These are phyloP conservation scores for Palythoa grandis DNA, from an alignment of 92 coral and sea anemone species.

Conservation along the genomic window DNA sequence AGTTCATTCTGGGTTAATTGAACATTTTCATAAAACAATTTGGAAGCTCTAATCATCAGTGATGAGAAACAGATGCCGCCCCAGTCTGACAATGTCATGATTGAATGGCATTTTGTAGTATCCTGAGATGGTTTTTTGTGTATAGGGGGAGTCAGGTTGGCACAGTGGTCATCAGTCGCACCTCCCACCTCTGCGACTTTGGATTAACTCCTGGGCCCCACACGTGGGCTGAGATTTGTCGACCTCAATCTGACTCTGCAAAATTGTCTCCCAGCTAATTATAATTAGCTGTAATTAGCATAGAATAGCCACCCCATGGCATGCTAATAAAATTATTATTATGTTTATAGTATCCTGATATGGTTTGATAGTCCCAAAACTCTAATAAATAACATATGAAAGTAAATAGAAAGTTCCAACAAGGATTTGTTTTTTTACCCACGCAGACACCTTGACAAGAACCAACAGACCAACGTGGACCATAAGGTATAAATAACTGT, in stretches of 20 bases:
- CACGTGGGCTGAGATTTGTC: no score
- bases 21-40: no score
- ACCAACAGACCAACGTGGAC: constrained; percentile 97
- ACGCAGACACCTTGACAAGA: constrained; percentile 87
- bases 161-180: no score
- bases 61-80: constrained; percentile 69
- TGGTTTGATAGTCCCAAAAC: not conserved
- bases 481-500: constrained; percentile 76
- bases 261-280: not conserved
- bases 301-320: no score
- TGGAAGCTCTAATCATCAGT: constrained; percentile 37
- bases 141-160: not conserved
- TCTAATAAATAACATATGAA: not conserved
- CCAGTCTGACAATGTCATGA: constrained; percentile 72
- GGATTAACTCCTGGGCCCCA: no score
- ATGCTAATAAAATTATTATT: not conserved
- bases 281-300: not conserved
- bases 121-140: constrained; percentile 40
- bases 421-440: not conserved
- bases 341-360: constrained; percentile 33
- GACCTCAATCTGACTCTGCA: no score
- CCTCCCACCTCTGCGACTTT: no score
- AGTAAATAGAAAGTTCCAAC: not conserved
- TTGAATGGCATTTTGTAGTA: constrained; percentile 42
- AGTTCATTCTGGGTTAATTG: no score